Percentiles rank a stretch among this genome's conserved stretches.
phyloP scores from a whole-genome alignment of 2,888 invertebrate genomes.

The Andrena flavipes region DNA sequence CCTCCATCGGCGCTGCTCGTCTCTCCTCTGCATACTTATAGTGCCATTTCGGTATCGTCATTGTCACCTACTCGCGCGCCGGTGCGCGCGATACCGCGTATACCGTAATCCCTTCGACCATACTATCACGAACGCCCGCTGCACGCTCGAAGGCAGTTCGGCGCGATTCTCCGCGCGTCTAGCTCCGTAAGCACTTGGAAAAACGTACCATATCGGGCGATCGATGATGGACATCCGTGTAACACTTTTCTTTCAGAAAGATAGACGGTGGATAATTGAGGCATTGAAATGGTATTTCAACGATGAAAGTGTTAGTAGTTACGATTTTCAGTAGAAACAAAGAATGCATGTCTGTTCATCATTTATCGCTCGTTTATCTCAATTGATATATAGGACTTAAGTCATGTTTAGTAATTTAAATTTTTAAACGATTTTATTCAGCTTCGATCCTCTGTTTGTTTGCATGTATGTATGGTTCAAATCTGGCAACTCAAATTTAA shows the following conservation, averaged over 20 bases:
- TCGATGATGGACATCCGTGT: background rate
- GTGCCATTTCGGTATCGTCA: slow-evolving; percentile 64
- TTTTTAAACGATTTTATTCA: too few species aligned
- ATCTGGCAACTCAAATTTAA: too few species aligned
- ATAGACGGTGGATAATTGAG: background rate
- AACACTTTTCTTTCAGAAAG: background rate
- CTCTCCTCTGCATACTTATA: slow-evolving; percentile 77
- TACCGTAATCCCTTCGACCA: slow-evolving; percentile 55
- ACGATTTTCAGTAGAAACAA: too few species aligned
- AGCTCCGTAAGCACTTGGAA: background rate
- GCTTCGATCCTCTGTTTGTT: too few species aligned
- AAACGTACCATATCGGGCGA: background rate
- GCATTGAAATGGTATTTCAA: background rate
- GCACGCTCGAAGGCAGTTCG: slow-evolving; percentile 30
- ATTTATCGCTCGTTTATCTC: too few species aligned
- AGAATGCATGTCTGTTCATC: too few species aligned
- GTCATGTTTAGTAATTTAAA: too few species aligned
- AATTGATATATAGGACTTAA: too few species aligned
- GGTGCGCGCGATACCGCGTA: slow-evolving; percentile 26
- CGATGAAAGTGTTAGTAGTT: background rate
- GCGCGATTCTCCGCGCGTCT: slow-evolving; percentile 38
- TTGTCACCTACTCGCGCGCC: slow-evolving; percentile 66
- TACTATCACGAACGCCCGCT: slow-evolving; percentile 39
- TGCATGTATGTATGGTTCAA: too few species aligned
- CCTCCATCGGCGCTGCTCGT: slow-evolving; percentile 73